Conservation (phyloP, 2,113 vertebrate genomes). For the Phodopus roborovskii region DNA sequence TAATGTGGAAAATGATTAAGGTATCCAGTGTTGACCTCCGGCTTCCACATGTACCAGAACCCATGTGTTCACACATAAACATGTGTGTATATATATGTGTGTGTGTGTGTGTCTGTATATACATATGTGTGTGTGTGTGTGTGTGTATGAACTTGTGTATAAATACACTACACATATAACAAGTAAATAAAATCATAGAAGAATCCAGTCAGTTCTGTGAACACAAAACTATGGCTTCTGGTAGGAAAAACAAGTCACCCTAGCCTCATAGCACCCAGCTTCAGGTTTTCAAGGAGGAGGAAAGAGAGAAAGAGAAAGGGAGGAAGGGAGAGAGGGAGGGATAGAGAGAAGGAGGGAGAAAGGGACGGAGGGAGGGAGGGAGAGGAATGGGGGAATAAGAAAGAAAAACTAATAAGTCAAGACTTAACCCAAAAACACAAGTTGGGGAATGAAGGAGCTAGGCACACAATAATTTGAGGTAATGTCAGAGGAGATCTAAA, state of each 20-base stretch:
- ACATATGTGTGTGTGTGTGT: no score
- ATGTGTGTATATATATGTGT: neutral
- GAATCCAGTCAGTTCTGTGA: conserved; percentile 58
- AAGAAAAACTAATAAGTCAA: conserved; percentile 32
- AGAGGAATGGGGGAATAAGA: neutral
- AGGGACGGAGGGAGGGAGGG: neutral
- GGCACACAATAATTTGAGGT: conserved; percentile 86
- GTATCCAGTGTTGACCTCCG: neutral
- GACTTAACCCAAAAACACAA: conserved; percentile 77
- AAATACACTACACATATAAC: no score
- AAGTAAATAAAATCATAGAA: conserved; percentile 69
- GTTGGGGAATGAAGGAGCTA: conserved; percentile 78
- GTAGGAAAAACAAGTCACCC: conserved; percentile 73
- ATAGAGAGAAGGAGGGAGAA: neutral
- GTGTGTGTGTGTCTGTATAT: neutral
- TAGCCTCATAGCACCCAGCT: conserved; percentile 73
- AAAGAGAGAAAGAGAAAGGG: neutral
- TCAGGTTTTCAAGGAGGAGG: conserved; percentile 73
- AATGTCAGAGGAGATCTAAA: conserved; percentile 85
- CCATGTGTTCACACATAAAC: neutral
- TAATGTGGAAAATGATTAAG: no score
- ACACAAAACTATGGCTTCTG: conserved; percentile 64
- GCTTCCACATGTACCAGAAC: neutral
- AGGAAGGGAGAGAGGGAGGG: neutral
- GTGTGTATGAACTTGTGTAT: neutral